Evolutionary conservation across 92 coral and sea anemone genomes (phyloP).

Genomic region (Zoanthus solanderi): DNA sequence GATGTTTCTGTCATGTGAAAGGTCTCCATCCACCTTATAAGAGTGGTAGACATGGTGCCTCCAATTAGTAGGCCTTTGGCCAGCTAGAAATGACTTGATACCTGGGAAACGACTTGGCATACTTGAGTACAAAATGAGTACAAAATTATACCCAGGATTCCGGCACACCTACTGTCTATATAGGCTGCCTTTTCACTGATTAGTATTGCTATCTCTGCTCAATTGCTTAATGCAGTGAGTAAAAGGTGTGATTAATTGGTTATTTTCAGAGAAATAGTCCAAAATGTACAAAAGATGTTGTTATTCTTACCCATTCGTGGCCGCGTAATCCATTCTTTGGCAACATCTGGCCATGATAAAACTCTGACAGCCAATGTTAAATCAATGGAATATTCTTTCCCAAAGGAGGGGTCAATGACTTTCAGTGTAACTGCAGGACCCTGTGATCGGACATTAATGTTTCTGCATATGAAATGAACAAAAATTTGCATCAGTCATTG

Average conservation of each 20-base stretch:
- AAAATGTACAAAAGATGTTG: background rate
- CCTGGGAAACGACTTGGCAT: too few relatives aligned
- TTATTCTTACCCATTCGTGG: constrained; percentile 59
- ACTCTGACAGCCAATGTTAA: constrained; percentile 73
- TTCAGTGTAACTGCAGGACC: constrained; percentile 81
- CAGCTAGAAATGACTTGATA: too few relatives aligned
- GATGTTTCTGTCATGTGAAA: too few relatives aligned
- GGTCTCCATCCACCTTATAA: too few relatives aligned
- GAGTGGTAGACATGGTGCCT: background rate
- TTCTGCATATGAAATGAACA: background rate
- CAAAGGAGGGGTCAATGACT: background rate
- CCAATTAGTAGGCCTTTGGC: too few relatives aligned
- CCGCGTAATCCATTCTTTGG: constrained; percentile 74
- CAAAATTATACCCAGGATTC: too few relatives aligned
- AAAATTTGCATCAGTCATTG: too few relatives aligned
- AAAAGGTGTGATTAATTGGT: background rate
- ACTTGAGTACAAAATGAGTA: too few relatives aligned
- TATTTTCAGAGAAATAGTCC: background rate
- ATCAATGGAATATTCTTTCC: constrained; percentile 47
- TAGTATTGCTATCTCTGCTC: too few relatives aligned
- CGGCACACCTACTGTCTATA: too few relatives aligned
- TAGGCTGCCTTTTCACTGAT: too few relatives aligned
- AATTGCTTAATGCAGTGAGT: too few relatives aligned
- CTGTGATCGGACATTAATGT: constrained; percentile 25
- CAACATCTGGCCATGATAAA: constrained; percentile 72